A percentile compares a stretch with the other conserved stretches of the same genome.
Conservation (phyloP, 2,797 vertebrate species). For the Sebastes kiyomatsui region DNA sequence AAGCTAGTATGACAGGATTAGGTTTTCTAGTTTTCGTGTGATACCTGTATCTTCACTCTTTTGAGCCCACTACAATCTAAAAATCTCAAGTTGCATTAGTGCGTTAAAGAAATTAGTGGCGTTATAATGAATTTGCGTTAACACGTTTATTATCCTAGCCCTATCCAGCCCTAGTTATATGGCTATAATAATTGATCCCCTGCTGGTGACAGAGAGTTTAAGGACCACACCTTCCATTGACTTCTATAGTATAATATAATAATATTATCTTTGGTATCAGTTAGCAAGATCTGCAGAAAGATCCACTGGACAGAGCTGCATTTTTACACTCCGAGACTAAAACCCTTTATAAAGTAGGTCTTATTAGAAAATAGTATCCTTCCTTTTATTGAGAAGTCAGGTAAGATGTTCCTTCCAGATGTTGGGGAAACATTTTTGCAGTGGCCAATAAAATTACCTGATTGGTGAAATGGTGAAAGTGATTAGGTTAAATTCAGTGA, state of each 20-base stretch:
- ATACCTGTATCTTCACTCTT: no score
- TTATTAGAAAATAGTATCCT: background rate
- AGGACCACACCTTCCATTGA: background rate
- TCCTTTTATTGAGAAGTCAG: background rate
- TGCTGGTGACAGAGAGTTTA: background rate
- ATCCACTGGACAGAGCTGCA: background rate
- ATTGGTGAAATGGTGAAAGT: background rate
- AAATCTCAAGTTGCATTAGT: no score
- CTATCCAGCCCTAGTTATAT: background rate
- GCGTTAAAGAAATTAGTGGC: no score
- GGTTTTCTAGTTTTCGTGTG: no score
- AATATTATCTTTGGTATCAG: background rate
- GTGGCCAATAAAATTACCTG: background rate
- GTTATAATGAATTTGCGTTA: no score
- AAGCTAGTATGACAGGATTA: no score
- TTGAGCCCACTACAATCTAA: no score
- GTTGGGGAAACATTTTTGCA: background rate
- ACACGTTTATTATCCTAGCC: no score
- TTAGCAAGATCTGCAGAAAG: background rate
- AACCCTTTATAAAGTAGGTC: background rate
- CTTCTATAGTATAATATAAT: background rate
- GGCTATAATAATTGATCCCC: background rate
- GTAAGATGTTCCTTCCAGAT: background rate
- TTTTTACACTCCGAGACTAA: background rate
- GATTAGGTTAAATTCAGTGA: background rate